These are phyloP conservation scores for Macrophya annulata DNA, from an alignment of 2,888 invertebrate species.

Conservation along the genomic window DNA sequence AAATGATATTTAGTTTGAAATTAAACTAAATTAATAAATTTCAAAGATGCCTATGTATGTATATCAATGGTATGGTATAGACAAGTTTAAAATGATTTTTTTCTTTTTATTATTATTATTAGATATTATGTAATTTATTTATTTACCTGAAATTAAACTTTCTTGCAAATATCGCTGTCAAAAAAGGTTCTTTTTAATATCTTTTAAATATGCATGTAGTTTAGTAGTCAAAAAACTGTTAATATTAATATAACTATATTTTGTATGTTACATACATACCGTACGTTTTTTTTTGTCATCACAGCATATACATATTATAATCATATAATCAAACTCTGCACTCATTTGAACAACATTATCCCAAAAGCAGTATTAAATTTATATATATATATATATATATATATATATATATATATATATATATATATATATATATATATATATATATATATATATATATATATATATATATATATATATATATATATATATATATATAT, in stretches of 20 bases:
- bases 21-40: background rate
- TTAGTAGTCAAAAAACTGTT: background rate
- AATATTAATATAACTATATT: background rate
- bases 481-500: too few species aligned
- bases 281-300: constrained; percentile 24
- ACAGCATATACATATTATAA: constrained; percentile 12
- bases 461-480: too few species aligned
- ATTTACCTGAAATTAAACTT: background rate
- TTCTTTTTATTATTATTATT: background rate
- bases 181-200: background rate
- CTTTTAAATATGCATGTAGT: background rate
- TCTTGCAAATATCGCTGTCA: background rate
- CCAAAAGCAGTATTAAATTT: background rate
- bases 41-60: background rate
- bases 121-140: background rate
- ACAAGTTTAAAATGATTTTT: background rate
- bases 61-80: background rate
- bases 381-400: too few species aligned
- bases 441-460: too few species aligned
- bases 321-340: background rate
- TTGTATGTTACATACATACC: constrained; percentile 4
- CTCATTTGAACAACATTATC: background rate
- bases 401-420: too few species aligned
- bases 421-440: too few species aligned
- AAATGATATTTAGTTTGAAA: background rate